Conservation (phyloP, 2,113 vertebrate species). For the Astur gentilis region DNA sequence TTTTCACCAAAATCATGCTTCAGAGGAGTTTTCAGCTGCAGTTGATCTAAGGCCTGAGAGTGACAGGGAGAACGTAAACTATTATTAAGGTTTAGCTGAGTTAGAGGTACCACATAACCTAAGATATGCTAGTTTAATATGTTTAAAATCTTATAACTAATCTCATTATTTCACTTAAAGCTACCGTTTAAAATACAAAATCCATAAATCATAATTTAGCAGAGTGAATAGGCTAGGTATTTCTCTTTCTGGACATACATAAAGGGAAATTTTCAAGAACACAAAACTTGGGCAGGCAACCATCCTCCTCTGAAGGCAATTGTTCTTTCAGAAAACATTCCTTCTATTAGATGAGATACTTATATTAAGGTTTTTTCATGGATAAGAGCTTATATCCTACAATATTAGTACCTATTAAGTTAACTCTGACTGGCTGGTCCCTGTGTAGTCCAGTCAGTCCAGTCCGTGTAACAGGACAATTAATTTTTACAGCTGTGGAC, state of each 20-base stretch:
- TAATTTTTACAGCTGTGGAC: not conserved
- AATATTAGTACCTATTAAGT: not conserved
- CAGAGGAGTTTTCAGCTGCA: not conserved
- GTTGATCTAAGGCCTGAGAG: not conserved
- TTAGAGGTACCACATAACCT: not conserved
- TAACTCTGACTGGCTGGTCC: not conserved
- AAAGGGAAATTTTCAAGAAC: not conserved
- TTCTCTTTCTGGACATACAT: not conserved
- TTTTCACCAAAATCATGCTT: not conserved
- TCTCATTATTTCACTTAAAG: not conserved
- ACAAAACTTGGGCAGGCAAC: not conserved
- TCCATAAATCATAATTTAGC: not conserved
- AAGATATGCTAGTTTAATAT: not conserved
- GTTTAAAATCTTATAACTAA: not conserved
- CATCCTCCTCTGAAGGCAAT: not conserved
- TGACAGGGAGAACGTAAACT: not conserved
- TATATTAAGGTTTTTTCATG: not conserved
- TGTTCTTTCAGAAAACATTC: not conserved
- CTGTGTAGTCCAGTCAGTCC: not conserved
- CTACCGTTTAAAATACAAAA: not conserved
- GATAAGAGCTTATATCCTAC: not conserved
- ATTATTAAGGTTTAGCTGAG: not conserved
- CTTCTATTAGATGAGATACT: not conserved
- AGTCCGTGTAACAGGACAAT: not conserved
- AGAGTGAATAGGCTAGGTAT: not conserved